Evolutionary conservation across 1,140 invertebrate genomes (phyloP).

Genomic region (Diorhabda carinulata): DNA sequence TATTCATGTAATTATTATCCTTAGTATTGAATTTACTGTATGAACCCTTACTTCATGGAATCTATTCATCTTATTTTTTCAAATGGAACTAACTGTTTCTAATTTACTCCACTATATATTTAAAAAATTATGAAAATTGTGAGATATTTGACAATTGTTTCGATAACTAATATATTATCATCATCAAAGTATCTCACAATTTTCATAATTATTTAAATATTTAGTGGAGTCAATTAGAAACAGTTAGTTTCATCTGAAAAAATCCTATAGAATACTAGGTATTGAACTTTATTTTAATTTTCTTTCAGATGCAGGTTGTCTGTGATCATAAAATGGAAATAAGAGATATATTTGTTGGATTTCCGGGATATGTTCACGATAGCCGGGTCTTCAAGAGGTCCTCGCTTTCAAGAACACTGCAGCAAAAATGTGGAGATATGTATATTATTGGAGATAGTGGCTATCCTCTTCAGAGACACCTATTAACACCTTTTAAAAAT

Average conservation of each 20-base stretch:
- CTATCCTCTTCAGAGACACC: slow-evolving; percentile 24
- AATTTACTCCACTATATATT: neutral
- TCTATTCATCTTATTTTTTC: neutral
- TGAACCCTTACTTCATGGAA: too few relatives aligned
- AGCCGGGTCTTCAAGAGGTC: slow-evolving; percentile 28
- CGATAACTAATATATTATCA: neutral
- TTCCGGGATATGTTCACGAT: slow-evolving; percentile 35
- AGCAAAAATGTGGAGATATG: slow-evolving; percentile 28
- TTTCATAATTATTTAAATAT: slow-evolving; percentile 4
- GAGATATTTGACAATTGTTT: neutral
- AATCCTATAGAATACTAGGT: too few relatives aligned
- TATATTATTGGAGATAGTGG: slow-evolving; percentile 33
- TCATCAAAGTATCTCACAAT: neutral
- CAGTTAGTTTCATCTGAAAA: neutral
- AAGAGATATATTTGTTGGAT: slow-evolving; percentile 34
- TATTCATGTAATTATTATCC: slow-evolving; percentile 29
- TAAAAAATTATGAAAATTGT: neutral
- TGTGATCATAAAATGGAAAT: slow-evolving; percentile 32
- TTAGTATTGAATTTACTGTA: neutral
- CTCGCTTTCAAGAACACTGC: slow-evolving; percentile 24
- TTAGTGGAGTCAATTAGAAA: neutral
- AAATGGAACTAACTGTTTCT: neutral
- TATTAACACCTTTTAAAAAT: slow-evolving; percentile 24
- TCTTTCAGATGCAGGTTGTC: slow-evolving; percentile 9
- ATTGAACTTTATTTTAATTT: slow-evolving; percentile 5